A percentile compares a stretch with the other conserved stretches of the same genome.
These are phyloP conservation scores for Oxytorus armatus DNA, from an alignment of 2,888 invertebrate species.

Conservation along the genomic window DNA sequence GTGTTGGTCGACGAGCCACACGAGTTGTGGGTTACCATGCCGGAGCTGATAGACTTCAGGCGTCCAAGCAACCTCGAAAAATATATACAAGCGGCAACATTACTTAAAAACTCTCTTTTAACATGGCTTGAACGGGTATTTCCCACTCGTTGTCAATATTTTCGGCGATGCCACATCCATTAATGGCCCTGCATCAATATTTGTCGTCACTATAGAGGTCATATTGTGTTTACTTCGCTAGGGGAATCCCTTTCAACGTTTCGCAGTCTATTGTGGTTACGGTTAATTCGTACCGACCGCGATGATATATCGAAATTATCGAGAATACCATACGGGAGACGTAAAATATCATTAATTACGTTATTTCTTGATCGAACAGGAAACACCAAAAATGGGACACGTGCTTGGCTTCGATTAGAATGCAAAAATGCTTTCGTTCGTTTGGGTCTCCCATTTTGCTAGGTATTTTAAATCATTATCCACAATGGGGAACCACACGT, in stretches of 20 bases:
- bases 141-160: too few relatives aligned
- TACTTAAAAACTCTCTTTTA: too few relatives aligned
- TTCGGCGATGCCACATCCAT: constrained; percentile 13
- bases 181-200: constrained; percentile 24
- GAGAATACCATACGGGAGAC: neutral
- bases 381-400: constrained; percentile 5
- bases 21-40: constrained; percentile 65
- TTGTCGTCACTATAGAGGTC: constrained; percentile 19
- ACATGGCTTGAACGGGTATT: too few relatives aligned
- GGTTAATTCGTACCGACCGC: constrained; percentile 17
- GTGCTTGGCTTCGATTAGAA: constrained; percentile 13
- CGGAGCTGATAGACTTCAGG: constrained; percentile 49
- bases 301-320: neutral
- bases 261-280: neutral
- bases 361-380: neutral
- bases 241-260: neutral
- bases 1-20: constrained; percentile 50
- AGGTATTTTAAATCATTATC: neutral
- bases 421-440: neutral
- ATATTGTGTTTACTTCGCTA: neutral
- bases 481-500: constrained; percentile 41
- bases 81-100: too few relatives aligned
- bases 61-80: constrained; percentile 39
- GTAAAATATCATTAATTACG: constrained; percentile 9
- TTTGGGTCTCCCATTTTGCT: neutral